Conservation (phyloP, 2,797 vertebrate species). For the Poeciliopsis infans region DNA sequence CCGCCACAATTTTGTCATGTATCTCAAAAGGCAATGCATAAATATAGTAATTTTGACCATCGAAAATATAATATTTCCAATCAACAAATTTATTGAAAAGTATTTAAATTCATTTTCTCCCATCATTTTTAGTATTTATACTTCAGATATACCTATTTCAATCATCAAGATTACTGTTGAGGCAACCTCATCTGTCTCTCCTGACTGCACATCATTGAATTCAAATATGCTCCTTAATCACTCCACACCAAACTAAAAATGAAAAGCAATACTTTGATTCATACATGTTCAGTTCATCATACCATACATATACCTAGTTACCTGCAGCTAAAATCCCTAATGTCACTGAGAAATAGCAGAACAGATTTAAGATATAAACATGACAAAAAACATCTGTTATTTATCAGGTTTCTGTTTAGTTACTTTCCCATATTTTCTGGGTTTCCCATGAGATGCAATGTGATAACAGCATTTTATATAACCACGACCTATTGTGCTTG, state of each 20-base stretch:
- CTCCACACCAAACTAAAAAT: slow-evolving; percentile 31
- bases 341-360: slow-evolving; percentile 3
- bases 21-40: too few species aligned
- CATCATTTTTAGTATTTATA: too few species aligned
- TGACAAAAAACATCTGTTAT: slow-evolving; percentile 15
- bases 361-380: slow-evolving; percentile 33
- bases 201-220: too few species aligned
- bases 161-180: too few species aligned
- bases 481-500: slow-evolving; percentile 2
- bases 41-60: too few species aligned
- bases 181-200: too few species aligned
- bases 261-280: slow-evolving; percentile 43
- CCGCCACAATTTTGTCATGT: too few species aligned
- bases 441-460: slow-evolving; percentile 23
- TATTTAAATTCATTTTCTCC: too few species aligned
- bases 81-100: too few species aligned
- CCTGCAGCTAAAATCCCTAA: neutral
- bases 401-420: slow-evolving; percentile 13
- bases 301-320: neutral
- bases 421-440: slow-evolving; percentile 34
- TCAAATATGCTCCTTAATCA: slow-evolving; percentile 55
- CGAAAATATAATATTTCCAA: too few species aligned
- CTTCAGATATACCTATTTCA: too few species aligned
- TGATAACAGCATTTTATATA: slow-evolving; percentile 31
- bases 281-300: slow-evolving; percentile 16